A percentile compares a stretch with the other conserved stretches of the same genome.
Evolutionary conservation across 1,140 invertebrate genomes (phyloP).

Genomic region (Alviniconcha marisindica): DNA sequence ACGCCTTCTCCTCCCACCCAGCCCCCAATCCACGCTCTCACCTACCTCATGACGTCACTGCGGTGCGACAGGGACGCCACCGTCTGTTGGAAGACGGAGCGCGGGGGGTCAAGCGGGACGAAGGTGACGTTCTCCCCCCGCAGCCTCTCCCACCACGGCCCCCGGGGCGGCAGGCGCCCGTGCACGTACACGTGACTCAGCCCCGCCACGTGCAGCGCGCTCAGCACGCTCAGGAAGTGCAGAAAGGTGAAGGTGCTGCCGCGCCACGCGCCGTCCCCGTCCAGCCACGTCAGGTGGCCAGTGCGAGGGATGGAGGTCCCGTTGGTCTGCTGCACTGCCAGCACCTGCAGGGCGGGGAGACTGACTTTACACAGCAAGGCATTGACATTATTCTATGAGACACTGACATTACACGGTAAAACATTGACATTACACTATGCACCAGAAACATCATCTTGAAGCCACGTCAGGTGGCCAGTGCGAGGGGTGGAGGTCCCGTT

Average conservation of each 20-base stretch:
- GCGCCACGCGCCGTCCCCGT: not conserved
- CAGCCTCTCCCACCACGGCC: constrained; percentile 36
- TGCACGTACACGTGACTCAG: constrained; percentile 41
- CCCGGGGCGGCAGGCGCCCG: constrained; percentile 11
- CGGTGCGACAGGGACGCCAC: constrained; percentile 18
- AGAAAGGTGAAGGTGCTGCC: not conserved
- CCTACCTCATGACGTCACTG: constrained; percentile 37
- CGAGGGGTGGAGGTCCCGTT: constrained; percentile 3
- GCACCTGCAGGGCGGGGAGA: too few species aligned
- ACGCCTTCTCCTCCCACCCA: too few species aligned
- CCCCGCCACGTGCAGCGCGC: constrained; percentile 32
- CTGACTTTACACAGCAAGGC: too few species aligned
- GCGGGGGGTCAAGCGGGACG: constrained; percentile 32
- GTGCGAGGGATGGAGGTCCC: constrained; percentile 16
- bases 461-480: constrained; percentile 13
- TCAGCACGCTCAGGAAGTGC: constrained; percentile 39
- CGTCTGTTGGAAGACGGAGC: constrained; percentile 38
- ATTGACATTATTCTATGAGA: too few species aligned
- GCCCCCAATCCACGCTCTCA: too few species aligned
- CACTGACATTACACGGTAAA: too few species aligned
- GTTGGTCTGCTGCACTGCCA: not conserved
- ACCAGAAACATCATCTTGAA: too few species aligned
- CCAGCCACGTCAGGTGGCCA: constrained; percentile 20
- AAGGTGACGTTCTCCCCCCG: constrained; percentile 37
- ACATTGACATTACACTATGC: too few species aligned